Evolutionary conservation across 37 sponge, comb jelly and placozoan genomes (phyloP), one percentile per base, ranked within the genome.

Genomic region (Ianthella basta): DNA sequence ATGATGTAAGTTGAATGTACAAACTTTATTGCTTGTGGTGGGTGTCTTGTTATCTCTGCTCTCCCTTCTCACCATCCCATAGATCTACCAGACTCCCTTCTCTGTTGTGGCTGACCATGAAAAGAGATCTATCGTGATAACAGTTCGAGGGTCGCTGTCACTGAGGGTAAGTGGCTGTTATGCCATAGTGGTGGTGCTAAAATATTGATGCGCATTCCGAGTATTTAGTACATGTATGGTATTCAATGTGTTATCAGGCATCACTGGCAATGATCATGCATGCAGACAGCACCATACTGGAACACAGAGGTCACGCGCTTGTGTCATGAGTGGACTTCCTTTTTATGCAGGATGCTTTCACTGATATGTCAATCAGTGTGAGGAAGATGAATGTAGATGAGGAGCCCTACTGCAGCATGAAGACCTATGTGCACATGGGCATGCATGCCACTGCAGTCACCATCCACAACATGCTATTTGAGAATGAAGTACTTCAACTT

Each of bases 131-230:
- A 75, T 95, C 2, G 90, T 95, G 23, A 38, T 95, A 35, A 65
- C 87, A 3, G 67, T 89, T 85, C 80, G 96, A 70, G 96, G 96
- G 29, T 92, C 96, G 35, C 75, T 95, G 12, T 95, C 96, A 20
- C 68, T 95, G 10, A 86, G 83, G 55, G 93, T 75, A 10, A 44
- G 50, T 44, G 50, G 50, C 50, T 44, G 50, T 10, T 44, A 44
- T 8, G 6, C 50, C 50, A 8, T 44, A 44, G 3, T 44, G 8
- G 50, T 44, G 3, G 50, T 44, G 50, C 50, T 10, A 44, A 8
- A 44, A 44, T 44, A 8, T 8, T 44, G 50, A 10, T 44, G 3
- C 50, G 8, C 50, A 44, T 44, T 44, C 50, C 50, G 8, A 3
- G 8, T 8, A 44, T 44, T 3, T 44, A 10, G 50, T n/a, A n/a